Base-by-base conservation (phyloP, 2,888 invertebrate genomes). In the Ichneumoninae sp. region DNA sequence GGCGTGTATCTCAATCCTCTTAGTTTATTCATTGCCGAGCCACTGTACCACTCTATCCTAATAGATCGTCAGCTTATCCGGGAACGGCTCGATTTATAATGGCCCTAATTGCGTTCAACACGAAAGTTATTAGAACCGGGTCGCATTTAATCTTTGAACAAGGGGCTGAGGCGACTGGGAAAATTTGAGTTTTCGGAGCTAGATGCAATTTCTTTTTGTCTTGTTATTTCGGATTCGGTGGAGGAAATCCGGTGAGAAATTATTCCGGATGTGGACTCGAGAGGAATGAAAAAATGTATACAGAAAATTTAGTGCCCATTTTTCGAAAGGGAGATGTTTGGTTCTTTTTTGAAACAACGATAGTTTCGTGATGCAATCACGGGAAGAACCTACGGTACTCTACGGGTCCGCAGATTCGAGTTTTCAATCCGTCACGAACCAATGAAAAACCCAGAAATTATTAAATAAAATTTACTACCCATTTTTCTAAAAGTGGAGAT, bases 51-150 rank as follows among this genome's bases (percentile, higher is more conserved):
- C 65, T 73, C 73, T 44, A 54, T 81, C 69, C 71, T 60, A 77
- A 73, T 78, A 66, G 65, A 74, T 57, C 22, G 47, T 77, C 52
- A 44, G 60, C 16, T 50, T 13, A 47, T 76, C 74, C 63, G 65
- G 65, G 69, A 44, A 68, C 74, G 81, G 74, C 50, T 81, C 73
- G 19, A 83, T 83, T 83, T 81, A 78, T 78, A 84, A 81, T 84
- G 60, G 73, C 47, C 33, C 63, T 84, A 81, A 84, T 77, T 74
- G 77, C 65, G 3, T 16, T 78, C 26, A 50, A 44, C 77, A 50
- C 57, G 63, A 40, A 52, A 70, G 70, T 68, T 47, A 47, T 8
- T 47, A 8, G 22, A 40, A 22, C 26, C n/a, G n/a, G 22, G 26
- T 16, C 13, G 74, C 73, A 19, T 69, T 76, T 44, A 54, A 65